Conservation (phyloP, 2,888 invertebrate species). For the Adelphocoris suturalis region DNA sequence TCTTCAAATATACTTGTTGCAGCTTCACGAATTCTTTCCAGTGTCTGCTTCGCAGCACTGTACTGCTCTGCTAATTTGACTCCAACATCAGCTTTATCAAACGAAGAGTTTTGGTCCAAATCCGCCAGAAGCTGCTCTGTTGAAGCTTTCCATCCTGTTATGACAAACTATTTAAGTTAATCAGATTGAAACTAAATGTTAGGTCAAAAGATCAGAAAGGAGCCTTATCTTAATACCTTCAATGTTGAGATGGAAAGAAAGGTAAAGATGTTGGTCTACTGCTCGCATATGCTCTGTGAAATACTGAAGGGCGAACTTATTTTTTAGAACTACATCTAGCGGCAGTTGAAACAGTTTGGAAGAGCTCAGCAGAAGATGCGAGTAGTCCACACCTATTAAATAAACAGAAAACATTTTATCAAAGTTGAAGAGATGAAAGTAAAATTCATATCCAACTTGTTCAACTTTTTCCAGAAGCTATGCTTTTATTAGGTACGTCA, state of each 20-base stretch:
- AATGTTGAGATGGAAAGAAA: slow-evolving; percentile 89
- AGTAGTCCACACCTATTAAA: slow-evolving; percentile 78
- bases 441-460: background rate
- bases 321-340: slow-evolving; percentile 86
- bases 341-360: slow-evolving; percentile 83
- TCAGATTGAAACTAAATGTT: background rate
- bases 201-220: background rate
- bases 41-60: slow-evolving; percentile 72
- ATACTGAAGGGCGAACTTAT: slow-evolving; percentile 87
- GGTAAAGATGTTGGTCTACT: slow-evolving; percentile 85
- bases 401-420: background rate
- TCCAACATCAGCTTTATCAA: slow-evolving; percentile 71
- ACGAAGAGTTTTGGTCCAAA: slow-evolving; percentile 78
- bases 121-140: slow-evolving; percentile 85
- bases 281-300: slow-evolving; percentile 88
- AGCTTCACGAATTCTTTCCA: slow-evolving; percentile 82
- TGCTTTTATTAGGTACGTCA: too few species aligned
- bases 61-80: slow-evolving; percentile 73
- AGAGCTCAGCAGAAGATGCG: slow-evolving; percentile 79
- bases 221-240: slow-evolving; percentile 80
- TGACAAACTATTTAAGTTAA: background rate
- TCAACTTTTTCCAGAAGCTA: too few species aligned
- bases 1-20: slow-evolving; percentile 88
- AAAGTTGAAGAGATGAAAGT: background rate
- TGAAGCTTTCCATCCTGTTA: slow-evolving; percentile 82